A percentile compares a stretch with the other conserved stretches of the same genome.
phyloP scores from a whole-genome alignment of 2,113 vertebrate species.

The Pachypanchax playfairii region DNA sequence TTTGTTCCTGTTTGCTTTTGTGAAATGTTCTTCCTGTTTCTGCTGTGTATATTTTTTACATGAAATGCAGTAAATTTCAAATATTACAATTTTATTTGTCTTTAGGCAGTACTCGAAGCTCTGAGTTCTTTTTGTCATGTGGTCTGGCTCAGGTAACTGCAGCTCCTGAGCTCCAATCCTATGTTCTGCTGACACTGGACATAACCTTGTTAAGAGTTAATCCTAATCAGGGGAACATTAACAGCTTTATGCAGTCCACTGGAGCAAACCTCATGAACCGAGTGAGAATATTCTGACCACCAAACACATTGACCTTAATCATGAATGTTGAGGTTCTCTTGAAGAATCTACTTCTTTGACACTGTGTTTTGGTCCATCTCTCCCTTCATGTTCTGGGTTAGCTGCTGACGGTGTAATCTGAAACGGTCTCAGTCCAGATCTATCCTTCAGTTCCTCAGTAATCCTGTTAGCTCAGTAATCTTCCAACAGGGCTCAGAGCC shows the following conservation, averaged over 20 bases:
- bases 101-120: too few relatives aligned
- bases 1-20: too few relatives aligned
- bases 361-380: neutral
- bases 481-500: slow-evolving; percentile 35
- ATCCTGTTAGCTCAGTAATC: slow-evolving; percentile 80
- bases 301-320: too few relatives aligned
- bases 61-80: too few relatives aligned
- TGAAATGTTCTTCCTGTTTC: too few relatives aligned
- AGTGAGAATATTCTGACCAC: too few relatives aligned
- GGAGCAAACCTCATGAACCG: neutral
- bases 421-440: slow-evolving; percentile 1
- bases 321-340: too few relatives aligned
- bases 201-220: slow-evolving; percentile 70
- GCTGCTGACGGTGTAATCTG: slow-evolving; percentile 39
- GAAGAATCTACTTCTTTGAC: too few relatives aligned
- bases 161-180: slow-evolving; percentile 48
- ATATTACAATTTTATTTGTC: too few relatives aligned
- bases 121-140: neutral
- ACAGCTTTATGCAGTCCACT: slow-evolving; percentile 46
- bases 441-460: slow-evolving; percentile 57
- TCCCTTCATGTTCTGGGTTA: too few relatives aligned
- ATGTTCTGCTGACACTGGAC: slow-evolving; percentile 67
- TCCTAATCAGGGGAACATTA: slow-evolving; percentile 58
- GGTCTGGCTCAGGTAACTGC: neutral
- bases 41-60: too few relatives aligned